A percentile compares a stretch with the other conserved stretches of the same genome.
Conservation (phyloP, 1,140 invertebrate genomes). For the Leptopilina boulardi region DNA sequence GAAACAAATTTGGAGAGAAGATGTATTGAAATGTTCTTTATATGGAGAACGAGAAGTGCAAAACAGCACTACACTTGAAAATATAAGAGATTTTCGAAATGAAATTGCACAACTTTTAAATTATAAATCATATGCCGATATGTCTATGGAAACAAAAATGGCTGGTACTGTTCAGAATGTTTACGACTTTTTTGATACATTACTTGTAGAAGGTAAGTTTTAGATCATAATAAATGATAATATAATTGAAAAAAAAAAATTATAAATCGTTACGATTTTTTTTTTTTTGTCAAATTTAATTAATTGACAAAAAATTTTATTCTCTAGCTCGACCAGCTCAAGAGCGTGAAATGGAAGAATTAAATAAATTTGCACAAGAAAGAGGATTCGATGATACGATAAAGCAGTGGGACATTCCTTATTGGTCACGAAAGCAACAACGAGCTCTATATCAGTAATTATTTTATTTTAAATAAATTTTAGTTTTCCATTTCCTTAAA, state of each 20-base stretch:
- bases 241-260: neutral
- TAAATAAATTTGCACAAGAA: constrained; percentile 86
- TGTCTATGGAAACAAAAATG: constrained; percentile 98
- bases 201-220: constrained; percentile 79
- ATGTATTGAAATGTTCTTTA: constrained; percentile 83
- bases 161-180: constrained; percentile 89
- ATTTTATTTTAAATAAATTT: too few species aligned
- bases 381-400: constrained; percentile 84
- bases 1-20: constrained; percentile 89
- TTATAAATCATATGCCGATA: constrained; percentile 86
- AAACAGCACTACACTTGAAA: constrained; percentile 86
- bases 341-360: constrained; percentile 83
- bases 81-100: constrained; percentile 82
- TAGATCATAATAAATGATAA: constrained; percentile 3
- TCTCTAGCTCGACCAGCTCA: constrained; percentile 81
- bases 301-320: constrained; percentile 46
- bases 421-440: constrained; percentile 87
- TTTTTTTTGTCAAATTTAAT: too few species aligned
- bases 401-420: constrained; percentile 90
- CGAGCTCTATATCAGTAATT: constrained; percentile 79
- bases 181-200: constrained; percentile 82
- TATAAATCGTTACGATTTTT: too few species aligned
- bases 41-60: constrained; percentile 80
- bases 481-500: too few species aligned
- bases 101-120: constrained; percentile 87